Percentiles rank a stretch among this genome's conserved stretches.
Conservation (phyloP, 2,113 vertebrate genomes). For the Festucalex cinctus region DNA sequence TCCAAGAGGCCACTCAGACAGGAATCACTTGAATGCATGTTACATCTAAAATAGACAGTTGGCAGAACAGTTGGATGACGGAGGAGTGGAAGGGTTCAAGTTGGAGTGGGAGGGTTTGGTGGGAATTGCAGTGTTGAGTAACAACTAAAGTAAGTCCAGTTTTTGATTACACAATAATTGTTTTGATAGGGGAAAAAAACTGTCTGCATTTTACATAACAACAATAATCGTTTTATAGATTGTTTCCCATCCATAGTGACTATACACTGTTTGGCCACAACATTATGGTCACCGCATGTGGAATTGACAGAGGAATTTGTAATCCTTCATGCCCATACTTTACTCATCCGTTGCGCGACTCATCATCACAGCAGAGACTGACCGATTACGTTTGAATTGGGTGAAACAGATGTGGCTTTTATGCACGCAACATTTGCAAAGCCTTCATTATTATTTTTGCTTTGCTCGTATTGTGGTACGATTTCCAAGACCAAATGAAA, state of each 20-base stretch:
- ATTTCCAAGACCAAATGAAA: no score
- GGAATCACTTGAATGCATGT: constrained; percentile 41
- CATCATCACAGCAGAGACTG: constrained; percentile 26
- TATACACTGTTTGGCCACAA: neutral
- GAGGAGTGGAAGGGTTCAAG: neutral
- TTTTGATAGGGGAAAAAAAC: neutral
- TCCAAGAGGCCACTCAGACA: constrained; percentile 47
- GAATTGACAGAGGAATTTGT: constrained; percentile 21
- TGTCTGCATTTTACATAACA: neutral
- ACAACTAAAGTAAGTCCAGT: neutral
- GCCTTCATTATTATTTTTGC: constrained; percentile 9
- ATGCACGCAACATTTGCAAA: constrained; percentile 7
- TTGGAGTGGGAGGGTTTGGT: neutral
- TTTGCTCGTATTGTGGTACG: no score
- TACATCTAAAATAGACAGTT: constrained; percentile 53
- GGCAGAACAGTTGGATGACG: constrained; percentile 38
- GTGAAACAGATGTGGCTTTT: constrained; percentile 29
- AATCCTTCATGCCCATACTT: constrained; percentile 21
- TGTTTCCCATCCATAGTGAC: neutral
- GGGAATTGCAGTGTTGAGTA: constrained; percentile 3
- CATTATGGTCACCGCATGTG: neutral
- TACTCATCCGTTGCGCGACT: constrained; percentile 2
- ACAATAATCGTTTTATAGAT: no score
- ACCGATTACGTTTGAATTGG: constrained; percentile 40
- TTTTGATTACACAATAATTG: neutral